Conservation (phyloP, 1,140 invertebrate species). For the Caenorhabditis tropicalis region DNA sequence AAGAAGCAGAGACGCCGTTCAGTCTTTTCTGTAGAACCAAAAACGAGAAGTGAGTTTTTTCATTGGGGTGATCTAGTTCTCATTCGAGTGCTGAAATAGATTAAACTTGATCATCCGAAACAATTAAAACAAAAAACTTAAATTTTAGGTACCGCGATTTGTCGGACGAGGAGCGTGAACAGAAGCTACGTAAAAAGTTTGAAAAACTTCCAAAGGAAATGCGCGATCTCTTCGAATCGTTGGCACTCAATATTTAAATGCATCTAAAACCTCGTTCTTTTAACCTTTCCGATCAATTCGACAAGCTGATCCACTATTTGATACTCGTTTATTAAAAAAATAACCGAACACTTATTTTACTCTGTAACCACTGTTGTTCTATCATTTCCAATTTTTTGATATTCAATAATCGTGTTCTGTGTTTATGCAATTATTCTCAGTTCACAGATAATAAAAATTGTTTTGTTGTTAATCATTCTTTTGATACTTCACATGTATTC, state of each 20-base stretch:
- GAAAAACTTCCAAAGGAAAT: neutral
- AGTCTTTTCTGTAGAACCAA: conserved; percentile 11
- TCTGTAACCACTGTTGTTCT: too few species aligned
- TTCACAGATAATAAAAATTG: neutral
- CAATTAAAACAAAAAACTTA: too few species aligned
- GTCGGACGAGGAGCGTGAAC: neutral
- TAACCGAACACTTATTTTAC: too few species aligned
- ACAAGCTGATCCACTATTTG: neutral
- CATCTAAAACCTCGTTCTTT: neutral
- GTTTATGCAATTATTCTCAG: neutral
- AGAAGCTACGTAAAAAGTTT: neutral
- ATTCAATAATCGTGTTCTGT: too few species aligned
- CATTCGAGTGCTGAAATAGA: too few species aligned
- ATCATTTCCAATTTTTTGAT: neutral
- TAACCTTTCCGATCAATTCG: neutral
- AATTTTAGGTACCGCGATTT: conserved; percentile 27
- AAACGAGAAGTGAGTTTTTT: neutral
- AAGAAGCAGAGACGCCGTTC: neutral
- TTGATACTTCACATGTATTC: neutral
- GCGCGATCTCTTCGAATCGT: neutral
- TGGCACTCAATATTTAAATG: neutral
- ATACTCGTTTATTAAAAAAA: conserved; percentile 11
- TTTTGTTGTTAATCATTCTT: neutral
- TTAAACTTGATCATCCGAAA: too few species aligned
- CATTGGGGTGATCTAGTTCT: neutral